A percentile compares a stretch with the other conserved stretches of the same genome.
Evolutionary conservation across 1,140 invertebrate genomes (phyloP).

Genomic region (Euura saliciscinereae): DNA sequence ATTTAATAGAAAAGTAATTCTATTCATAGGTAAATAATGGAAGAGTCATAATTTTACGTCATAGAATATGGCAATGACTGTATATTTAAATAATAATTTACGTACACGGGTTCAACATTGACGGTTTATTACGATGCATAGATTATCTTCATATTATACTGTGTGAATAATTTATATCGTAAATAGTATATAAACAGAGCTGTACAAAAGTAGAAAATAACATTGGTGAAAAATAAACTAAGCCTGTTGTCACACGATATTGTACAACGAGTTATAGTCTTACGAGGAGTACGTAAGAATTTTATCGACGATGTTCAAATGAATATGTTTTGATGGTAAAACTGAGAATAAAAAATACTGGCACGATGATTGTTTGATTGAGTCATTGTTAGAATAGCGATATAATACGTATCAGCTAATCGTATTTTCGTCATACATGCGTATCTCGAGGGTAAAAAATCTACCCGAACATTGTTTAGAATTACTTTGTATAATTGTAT

Average conservation of each 20-base stretch:
- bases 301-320: no score
- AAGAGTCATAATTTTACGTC: no score
- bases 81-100: constrained; percentile 8
- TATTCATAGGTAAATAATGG: no score
- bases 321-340: background rate
- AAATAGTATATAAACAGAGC: background rate
- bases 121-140: background rate
- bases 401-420: background rate
- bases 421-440: background rate
- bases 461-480: background rate
- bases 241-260: background rate
- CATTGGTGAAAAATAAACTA: background rate
- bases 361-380: background rate
- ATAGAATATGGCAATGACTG: no score
- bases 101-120: background rate
- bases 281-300: no score
- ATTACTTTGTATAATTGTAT: background rate
- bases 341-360: background rate
- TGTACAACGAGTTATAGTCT: no score
- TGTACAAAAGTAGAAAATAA: constrained; percentile 6
- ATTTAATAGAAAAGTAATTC: no score
- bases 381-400: background rate
- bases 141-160: no score
- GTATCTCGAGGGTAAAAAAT: background rate
- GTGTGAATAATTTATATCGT: background rate